phyloP scores from a whole-genome alignment of 2,888 invertebrate genomes.

The Rhagophthalmus giganteus region DNA sequence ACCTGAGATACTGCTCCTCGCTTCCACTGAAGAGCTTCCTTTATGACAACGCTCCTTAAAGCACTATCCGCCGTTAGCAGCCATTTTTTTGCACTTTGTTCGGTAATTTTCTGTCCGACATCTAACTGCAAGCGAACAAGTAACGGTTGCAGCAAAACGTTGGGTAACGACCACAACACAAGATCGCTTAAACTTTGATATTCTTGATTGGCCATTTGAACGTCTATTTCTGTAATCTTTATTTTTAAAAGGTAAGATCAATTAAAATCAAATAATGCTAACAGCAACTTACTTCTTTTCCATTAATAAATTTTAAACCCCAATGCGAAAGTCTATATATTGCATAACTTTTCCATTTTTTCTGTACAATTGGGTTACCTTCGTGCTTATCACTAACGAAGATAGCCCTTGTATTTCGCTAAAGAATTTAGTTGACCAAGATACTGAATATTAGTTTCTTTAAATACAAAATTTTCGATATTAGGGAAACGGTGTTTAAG shows the following conservation, averaged over 20 bases:
- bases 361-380: conserved; percentile 81
- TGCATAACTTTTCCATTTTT: conserved; percentile 80
- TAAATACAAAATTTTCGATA: conserved; percentile 76
- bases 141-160: conserved; percentile 75
- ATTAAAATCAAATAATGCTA: conserved; percentile 33
- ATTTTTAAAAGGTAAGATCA: too few relatives aligned
- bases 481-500: conserved; percentile 82
- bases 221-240: conserved; percentile 72
- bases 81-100: conserved; percentile 69
- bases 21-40: conserved; percentile 83
- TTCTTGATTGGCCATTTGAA: conserved; percentile 69
- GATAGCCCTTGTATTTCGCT: conserved; percentile 84
- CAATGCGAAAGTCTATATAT: conserved; percentile 84
- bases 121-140: conserved; percentile 72
- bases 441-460: conserved; percentile 71
- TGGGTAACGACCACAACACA: conserved; percentile 79
- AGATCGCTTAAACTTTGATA: conserved; percentile 77
- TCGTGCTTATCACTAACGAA: conserved; percentile 75
- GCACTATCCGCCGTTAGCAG: conserved; percentile 73
- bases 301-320: conserved; percentile 77
- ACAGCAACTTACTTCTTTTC: conserved; percentile 56
- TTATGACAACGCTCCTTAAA: conserved; percentile 78
- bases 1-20: conserved; percentile 62
- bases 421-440: conserved; percentile 88
- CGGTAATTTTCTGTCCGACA: conserved; percentile 55